These are phyloP conservation scores for Synanceia verrucosa DNA, from an alignment of 2,797 vertebrate species.

Conservation along the genomic window DNA sequence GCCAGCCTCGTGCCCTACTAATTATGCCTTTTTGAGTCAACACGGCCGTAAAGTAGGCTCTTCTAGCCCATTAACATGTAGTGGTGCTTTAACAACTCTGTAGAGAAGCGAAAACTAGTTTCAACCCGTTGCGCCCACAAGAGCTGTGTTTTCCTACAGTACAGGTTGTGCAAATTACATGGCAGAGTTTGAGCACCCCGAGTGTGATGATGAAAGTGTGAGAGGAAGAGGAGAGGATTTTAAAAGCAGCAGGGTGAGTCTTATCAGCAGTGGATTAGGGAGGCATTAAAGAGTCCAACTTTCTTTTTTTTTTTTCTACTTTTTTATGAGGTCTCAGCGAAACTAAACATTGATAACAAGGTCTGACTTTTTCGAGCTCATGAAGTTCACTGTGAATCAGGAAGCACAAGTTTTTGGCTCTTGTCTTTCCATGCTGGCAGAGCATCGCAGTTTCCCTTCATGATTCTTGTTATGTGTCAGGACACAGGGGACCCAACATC, in stretches of 20 bases:
- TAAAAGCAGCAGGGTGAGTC: slow-evolving; percentile 46
- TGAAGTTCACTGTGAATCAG: slow-evolving; percentile 52
- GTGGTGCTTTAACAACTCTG: slow-evolving; percentile 69
- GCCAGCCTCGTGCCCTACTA: slow-evolving; percentile 38
- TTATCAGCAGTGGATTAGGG: slow-evolving; percentile 70
- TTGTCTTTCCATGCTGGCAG: slow-evolving; percentile 17
- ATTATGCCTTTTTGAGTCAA: slow-evolving; percentile 72
- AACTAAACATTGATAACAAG: slow-evolving; percentile 67
- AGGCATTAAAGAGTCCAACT: slow-evolving; percentile 64
- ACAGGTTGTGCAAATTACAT: slow-evolving; percentile 64
- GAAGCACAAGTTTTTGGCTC: slow-evolving; percentile 32
- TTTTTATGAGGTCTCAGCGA: slow-evolving; percentile 68
- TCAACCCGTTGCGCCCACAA: slow-evolving; percentile 41
- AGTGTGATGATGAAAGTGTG: slow-evolving; percentile 56
- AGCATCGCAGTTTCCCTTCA: slow-evolving; percentile 2
- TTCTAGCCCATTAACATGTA: slow-evolving; percentile 67
- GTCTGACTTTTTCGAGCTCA: slow-evolving; percentile 37
- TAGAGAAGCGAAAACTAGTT: slow-evolving; percentile 48
- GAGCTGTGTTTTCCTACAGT: slow-evolving; percentile 53
- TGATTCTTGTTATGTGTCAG: neutral
- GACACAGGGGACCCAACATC: neutral
- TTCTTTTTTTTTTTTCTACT: slow-evolving; percentile 38
- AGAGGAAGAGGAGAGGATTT: slow-evolving; percentile 51
- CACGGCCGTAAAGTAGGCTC: slow-evolving; percentile 57
- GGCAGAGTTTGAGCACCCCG: slow-evolving; percentile 25